Base-by-base conservation (phyloP, 1,140 invertebrate species). In the Lasioglossum baleicum region DNA sequence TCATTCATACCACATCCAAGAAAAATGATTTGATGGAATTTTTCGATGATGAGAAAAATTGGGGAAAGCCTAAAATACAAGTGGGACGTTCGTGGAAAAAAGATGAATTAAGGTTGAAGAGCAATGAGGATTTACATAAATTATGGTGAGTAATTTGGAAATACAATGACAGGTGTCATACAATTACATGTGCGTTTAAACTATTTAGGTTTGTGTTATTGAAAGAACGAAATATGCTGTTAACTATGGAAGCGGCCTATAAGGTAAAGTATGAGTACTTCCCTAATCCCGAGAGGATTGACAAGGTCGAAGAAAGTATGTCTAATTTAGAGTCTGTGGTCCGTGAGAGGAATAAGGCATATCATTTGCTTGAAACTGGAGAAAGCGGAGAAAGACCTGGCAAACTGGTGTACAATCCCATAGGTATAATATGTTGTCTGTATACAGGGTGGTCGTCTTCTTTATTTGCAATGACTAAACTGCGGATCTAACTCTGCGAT, bases 221-320 rank as follows among this genome's bases (percentile, higher is more conserved):
- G 35, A 99, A 99, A 94, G 99, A 99, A 93, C 94, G 95, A 75
- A 99, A 99, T 91, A 99, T 99, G 98, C 93, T 99, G 8, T 91
- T 98, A 66, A 99, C 99, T 22, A 99, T 99, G 98, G 96, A 99
- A 93, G 94, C 97, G 78, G 96, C 96, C 89, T 96, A 95, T 88
- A 96, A 96, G 68, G 90, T 95, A 79, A 96, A 88, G 92, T 91
- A 56, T 11, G 92, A 95, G 91, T 82, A 96, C n/a, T 98, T 99
- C 92, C 97, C 98, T 15, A 99, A 96, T 94, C 98, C 98, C 42
- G 99, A 99, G 93, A 94, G 99, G 89, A 94, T 99, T 66, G 98
- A 99, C 90, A 99, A 99, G 94, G 97, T 99, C 2, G 95, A 98
- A 92, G 96, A 98, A 83, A 99, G 98, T 51, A 99, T 99, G 99